Percentiles rank a stretch among this genome's conserved stretches.
Conservation (phyloP, 2,888 invertebrate species). For the Sericinus montela region DNA sequence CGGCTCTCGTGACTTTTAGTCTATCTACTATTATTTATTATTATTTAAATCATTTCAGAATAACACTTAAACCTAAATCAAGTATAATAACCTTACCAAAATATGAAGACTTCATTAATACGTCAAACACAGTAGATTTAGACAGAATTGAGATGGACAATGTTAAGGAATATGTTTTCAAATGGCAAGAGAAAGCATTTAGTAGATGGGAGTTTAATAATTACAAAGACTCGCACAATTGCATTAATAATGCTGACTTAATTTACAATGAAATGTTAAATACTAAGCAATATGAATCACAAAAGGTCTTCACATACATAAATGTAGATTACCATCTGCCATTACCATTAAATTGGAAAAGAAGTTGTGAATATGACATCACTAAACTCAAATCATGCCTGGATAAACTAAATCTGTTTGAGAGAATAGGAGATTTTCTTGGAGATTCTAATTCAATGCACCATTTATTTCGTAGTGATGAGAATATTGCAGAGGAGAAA, state of each 20-base stretch:
- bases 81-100: conserved; percentile 53
- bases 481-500: conserved; percentile 33
- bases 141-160: conserved; percentile 33
- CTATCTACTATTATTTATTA: no score
- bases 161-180: conserved; percentile 62
- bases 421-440: conserved; percentile 29
- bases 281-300: conserved; percentile 45
- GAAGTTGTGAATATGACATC: conserved; percentile 23
- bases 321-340: conserved; percentile 76
- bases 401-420: conserved; percentile 38
- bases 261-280: conserved; percentile 46
- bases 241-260: conserved; percentile 78
- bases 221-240: conserved; percentile 81
- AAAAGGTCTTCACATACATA: conserved; percentile 77
- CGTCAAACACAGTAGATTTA: conserved; percentile 30
- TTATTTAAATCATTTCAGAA: no score
- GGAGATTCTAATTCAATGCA: conserved; percentile 42
- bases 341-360: conserved; percentile 39
- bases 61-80: conserved; percentile 54
- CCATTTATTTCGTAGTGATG: conserved; percentile 51
- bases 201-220: conserved; percentile 79
- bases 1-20: no score
- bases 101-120: conserved; percentile 51
- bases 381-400: conserved; percentile 39
- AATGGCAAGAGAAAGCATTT: conserved; percentile 87